These are phyloP conservation scores for Sclerurus mexicanus DNA, from an alignment of 2,113 vertebrate species.

Conservation along the genomic window DNA sequence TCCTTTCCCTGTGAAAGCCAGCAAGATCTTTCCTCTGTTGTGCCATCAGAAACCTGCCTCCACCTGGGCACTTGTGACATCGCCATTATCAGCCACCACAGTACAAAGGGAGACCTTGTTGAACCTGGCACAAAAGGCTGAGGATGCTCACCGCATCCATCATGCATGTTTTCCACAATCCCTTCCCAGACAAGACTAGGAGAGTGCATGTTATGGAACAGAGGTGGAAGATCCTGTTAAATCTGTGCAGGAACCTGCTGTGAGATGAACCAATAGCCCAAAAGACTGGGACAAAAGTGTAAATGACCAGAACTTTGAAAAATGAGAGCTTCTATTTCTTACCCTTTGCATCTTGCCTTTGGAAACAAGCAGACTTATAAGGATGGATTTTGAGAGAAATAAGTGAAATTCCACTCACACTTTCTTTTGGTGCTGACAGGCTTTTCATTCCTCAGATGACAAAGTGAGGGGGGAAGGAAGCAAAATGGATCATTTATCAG, in stretches of 20 bases:
- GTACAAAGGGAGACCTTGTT: not conserved
- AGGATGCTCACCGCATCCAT: not conserved
- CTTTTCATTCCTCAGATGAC: not conserved
- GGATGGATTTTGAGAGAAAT: not conserved
- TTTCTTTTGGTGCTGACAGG: not conserved
- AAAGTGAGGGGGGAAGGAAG: not conserved
- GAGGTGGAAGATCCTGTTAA: not conserved
- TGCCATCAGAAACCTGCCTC: not conserved
- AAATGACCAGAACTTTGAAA: not conserved
- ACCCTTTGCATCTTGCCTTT: not conserved
- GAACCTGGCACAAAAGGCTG: not conserved
- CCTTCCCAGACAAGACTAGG: not conserved
- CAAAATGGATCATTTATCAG: not conserved
- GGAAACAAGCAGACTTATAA: not conserved
- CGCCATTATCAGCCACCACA: not conserved
- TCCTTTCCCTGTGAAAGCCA: not conserved
- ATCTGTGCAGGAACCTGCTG: not conserved
- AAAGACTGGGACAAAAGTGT: not conserved
- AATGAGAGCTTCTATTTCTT: not conserved
- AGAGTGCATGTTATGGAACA: fast-evolving
- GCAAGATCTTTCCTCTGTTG: not conserved
- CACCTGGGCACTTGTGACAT: not conserved
- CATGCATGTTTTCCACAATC: fast-evolving
- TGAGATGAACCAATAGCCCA: fast-evolving
- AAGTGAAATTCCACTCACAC: not conserved